phyloP scores from a whole-genome alignment of 2,113 vertebrate species.

The Columba janthina region DNA sequence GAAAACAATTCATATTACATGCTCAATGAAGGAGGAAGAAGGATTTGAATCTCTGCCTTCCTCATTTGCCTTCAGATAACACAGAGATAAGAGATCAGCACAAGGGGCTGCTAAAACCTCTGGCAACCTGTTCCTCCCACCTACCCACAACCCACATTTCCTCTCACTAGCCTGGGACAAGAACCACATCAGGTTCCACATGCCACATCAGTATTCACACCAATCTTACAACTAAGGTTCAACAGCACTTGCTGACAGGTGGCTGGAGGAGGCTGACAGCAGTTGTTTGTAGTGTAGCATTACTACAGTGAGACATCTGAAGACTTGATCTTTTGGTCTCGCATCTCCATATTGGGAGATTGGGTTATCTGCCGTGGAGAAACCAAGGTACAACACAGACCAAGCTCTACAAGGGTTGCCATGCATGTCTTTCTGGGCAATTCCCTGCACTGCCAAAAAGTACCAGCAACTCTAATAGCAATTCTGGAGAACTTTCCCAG shows the following conservation, averaged over 20 bases:
- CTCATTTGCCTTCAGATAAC: not conserved
- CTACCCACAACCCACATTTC: not conserved
- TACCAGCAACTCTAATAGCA: not conserved
- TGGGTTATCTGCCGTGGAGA: not conserved
- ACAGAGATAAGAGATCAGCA: not conserved
- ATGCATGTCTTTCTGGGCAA: not conserved
- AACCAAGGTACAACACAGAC: not conserved
- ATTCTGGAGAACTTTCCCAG: not conserved
- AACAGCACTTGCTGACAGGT: not conserved
- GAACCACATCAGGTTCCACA: not conserved
- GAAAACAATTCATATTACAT: not conserved
- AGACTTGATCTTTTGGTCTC: not conserved
- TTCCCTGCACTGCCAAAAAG: not conserved
- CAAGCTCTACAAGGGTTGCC: not conserved
- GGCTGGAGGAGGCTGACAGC: not conserved
- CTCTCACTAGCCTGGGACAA: not conserved
- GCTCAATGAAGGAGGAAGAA: not conserved
- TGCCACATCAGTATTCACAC: fast-evolving
- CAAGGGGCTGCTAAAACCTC: not conserved
- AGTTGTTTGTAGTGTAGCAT: not conserved
- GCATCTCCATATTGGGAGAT: not conserved
- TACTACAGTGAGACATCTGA: not conserved
- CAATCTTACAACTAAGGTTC: not conserved
- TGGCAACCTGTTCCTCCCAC: not conserved
- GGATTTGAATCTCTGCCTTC: not conserved